Percentiles rank a stretch among this genome's conserved stretches.
Conservation (phyloP, 1,140 invertebrate species). For the Telenomus remus region DNA sequence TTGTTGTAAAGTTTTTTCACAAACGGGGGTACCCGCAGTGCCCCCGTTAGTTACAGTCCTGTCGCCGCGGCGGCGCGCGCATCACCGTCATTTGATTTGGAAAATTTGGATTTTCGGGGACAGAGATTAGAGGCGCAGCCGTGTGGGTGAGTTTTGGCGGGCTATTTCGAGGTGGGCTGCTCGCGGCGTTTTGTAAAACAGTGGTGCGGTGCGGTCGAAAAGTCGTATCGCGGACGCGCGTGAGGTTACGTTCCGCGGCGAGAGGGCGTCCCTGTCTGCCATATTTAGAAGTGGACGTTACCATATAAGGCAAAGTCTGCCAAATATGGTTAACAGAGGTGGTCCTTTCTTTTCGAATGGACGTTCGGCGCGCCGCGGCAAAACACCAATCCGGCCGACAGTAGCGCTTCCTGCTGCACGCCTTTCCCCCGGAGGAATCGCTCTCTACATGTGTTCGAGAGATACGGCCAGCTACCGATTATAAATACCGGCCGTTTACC, state of each 20-base stretch:
- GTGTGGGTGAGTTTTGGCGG: slow-evolving; percentile 12
- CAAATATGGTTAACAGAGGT: slow-evolving; percentile 83
- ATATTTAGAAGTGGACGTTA: slow-evolving; percentile 84
- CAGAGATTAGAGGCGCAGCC: slow-evolving; percentile 22
- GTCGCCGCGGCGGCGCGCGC: slow-evolving; percentile 43
- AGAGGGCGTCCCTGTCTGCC: slow-evolving; percentile 80
- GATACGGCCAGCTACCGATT: slow-evolving; percentile 59
- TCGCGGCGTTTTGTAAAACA: slow-evolving; percentile 40
- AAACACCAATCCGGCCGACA: slow-evolving; percentile 74
- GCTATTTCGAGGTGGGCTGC: slow-evolving; percentile 13
- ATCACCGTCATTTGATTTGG: slow-evolving; percentile 56
- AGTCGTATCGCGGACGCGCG: slow-evolving; percentile 58
- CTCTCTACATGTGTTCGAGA: slow-evolving; percentile 52
- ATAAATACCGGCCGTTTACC: slow-evolving; percentile 56
- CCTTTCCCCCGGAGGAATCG: slow-evolving; percentile 61
- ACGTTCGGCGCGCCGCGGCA: slow-evolving; percentile 68
- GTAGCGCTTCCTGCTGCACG: slow-evolving; percentile 71
- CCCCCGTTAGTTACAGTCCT: slow-evolving; percentile 39
- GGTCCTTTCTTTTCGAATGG: slow-evolving; percentile 71
- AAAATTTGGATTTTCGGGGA: slow-evolving; percentile 23
- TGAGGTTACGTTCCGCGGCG: slow-evolving; percentile 72
- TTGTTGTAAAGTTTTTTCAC: slow-evolving; percentile 18
- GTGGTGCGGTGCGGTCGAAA: slow-evolving; percentile 34
- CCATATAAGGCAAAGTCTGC: slow-evolving; percentile 84
- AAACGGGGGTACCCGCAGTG: slow-evolving; percentile 45